phyloP scores from a whole-genome alignment of 1,140 invertebrate genomes.

The Drosophila grimshawi region DNA sequence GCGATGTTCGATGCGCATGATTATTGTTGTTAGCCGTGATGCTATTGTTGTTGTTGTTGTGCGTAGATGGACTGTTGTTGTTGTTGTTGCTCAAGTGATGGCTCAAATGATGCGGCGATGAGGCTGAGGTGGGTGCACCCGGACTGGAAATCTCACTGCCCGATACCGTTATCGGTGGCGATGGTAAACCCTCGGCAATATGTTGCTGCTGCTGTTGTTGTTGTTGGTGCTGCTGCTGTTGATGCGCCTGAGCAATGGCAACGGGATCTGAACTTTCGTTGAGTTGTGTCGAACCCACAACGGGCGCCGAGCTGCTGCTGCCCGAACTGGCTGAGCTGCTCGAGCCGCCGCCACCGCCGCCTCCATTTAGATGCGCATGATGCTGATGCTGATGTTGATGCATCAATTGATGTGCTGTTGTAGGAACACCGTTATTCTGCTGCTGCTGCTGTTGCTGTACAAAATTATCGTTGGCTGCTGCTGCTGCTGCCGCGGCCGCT shows the following conservation, averaged over 20 bases:
- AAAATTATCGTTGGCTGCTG: conserved; percentile 63
- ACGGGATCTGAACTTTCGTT: conserved; percentile 61
- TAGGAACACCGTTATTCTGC: conserved; percentile 57
- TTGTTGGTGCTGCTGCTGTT: conserved; percentile 43
- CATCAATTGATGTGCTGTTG: conserved; percentile 84
- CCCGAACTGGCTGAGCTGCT: conserved; percentile 74
- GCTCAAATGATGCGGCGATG: conserved; percentile 76
- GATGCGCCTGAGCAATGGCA: conserved; percentile 26
- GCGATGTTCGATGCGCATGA: conserved; percentile 85
- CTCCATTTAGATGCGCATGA: conserved; percentile 75
- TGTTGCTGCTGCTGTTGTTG: conserved; percentile 69
- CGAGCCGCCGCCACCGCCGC: conserved; percentile 63
- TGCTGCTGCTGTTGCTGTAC: conserved; percentile 55
- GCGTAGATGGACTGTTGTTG: conserved; percentile 73
- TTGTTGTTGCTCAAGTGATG: conserved; percentile 73
- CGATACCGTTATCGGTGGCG: conserved; percentile 88
- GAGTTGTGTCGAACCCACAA: conserved; percentile 57
- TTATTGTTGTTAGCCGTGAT: conserved; percentile 66
- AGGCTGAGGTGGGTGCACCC: conserved; percentile 85
- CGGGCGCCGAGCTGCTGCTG: conserved; percentile 81
- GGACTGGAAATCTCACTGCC: conserved; percentile 89
- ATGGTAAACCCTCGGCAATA: conserved; percentile 84
- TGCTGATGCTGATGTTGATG: conserved; percentile 75
- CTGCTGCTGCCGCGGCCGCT: conserved; percentile 54
- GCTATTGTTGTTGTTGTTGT: conserved; percentile 72